Conservation (phyloP, 2,888 invertebrate genomes). For the Antheraea yamamai region DNA sequence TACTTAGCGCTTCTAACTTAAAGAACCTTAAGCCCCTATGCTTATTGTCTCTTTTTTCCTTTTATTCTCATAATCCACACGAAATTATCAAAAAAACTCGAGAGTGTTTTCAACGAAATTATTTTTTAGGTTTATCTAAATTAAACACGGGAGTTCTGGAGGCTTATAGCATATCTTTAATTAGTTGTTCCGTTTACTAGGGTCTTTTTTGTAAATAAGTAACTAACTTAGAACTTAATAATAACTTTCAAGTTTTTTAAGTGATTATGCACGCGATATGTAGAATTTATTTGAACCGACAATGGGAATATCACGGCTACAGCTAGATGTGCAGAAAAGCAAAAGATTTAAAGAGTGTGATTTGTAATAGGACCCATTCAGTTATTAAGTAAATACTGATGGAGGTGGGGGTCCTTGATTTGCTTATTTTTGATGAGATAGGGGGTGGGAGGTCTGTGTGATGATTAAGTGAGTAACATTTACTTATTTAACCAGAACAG, state of each 20-base stretch:
- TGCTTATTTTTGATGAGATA: no score
- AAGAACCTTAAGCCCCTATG: slow-evolving; percentile 40
- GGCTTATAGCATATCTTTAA: background rate
- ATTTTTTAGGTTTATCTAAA: slow-evolving; percentile 29
- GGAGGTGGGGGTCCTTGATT: no score
- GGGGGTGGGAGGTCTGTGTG: no score
- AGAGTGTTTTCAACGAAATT: slow-evolving; percentile 24
- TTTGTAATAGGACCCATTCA: no score
- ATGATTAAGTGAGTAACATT: no score
- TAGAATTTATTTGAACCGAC: no score
- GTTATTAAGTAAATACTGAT: no score
- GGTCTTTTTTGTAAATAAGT: background rate
- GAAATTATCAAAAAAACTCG: slow-evolving; percentile 22
- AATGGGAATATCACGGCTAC: no score
- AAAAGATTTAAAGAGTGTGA: no score
- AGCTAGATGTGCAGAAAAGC: no score
- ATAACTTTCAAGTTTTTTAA: background rate
- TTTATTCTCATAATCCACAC: slow-evolving; percentile 15
- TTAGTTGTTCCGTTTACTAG: background rate
- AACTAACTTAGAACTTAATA: background rate
- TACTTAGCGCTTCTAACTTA: slow-evolving; percentile 44
- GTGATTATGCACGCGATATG: no score
- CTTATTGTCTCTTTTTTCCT: slow-evolving; percentile 39
- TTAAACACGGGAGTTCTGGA: slow-evolving; percentile 23
- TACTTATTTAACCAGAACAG: no score